Conservation (phyloP, 2,113 vertebrate species). For the Pituophis catenifer region DNA sequence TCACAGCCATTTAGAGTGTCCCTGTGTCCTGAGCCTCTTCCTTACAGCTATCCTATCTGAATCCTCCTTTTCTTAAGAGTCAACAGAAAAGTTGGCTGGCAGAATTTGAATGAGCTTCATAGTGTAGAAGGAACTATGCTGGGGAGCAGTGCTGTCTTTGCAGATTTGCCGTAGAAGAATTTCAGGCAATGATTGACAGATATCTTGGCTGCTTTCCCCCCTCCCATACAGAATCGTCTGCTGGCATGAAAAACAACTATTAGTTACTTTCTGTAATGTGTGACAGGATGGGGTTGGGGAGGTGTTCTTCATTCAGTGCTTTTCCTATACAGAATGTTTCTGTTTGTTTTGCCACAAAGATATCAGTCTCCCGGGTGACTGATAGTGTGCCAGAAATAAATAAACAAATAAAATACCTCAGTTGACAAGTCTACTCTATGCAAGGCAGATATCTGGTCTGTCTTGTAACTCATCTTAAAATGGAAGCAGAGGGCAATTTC, state of each 20-base stretch:
- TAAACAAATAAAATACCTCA: not conserved
- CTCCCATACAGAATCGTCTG: not conserved
- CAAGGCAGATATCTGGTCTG: not conserved
- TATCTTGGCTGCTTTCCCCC: not conserved
- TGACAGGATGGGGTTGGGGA: not conserved
- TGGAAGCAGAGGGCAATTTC: not conserved
- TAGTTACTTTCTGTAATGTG: not conserved
- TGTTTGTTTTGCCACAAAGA: not conserved
- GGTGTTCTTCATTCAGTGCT: not conserved
- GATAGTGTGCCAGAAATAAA: not conserved
- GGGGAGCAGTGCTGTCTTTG: not conserved
- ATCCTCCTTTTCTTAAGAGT: not conserved
- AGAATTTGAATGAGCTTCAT: not conserved
- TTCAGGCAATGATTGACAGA: not conserved
- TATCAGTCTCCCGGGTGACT: not conserved
- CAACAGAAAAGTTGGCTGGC: not conserved
- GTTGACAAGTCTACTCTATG: not conserved
- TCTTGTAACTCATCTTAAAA: not conserved
- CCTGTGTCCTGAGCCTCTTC: not conserved
- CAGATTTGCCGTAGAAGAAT: not conserved
- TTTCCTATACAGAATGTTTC: not conserved
- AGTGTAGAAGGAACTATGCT: not conserved
- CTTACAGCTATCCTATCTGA: not conserved
- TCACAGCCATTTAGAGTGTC: not conserved
- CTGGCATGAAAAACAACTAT: not conserved